Evolutionary conservation across 2,888 invertebrate genomes (phyloP), one percentile per base, ranked within the genome.

Genomic region (Caenorhabditis sp.): DNA sequence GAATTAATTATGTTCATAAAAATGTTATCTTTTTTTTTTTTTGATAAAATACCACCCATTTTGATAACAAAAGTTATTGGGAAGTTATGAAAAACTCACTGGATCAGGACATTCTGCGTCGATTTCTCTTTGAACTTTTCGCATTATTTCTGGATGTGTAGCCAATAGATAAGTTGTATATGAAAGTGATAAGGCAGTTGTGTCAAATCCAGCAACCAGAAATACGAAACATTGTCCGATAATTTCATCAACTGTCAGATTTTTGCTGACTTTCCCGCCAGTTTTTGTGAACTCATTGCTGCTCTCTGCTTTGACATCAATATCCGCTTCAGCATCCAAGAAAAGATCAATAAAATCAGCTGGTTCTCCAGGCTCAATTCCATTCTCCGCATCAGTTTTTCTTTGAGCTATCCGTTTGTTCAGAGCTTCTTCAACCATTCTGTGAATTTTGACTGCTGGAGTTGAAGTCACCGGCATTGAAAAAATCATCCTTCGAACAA

Each of bases 131-230:
- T 76, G 77, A 1, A 75, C 20, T 43, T 76, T 77, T 43, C 59
- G 54, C 50, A 63, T 62, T 17, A 68, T 61, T 59, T 77, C 67
- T 1, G 87, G 89, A 80, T 90, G 87, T 54, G 83, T 85, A 12
- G 89, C 89, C 67, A 90, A 84, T 63, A 89, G 87, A 75, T 89
- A 89, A 66, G 89, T 86, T 12, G 88, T 84, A 79, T 89, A 90
- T n/a, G 88, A 88, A 8, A 91, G 81, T 1, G 89, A 87, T 2
- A 89, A 88, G 14, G 90, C 89, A 0, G 90, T 90, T 0, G 91
- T 91, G 77, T 91, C 90, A 73, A 90, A 91, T 0, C 91, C 90
- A 21, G 89, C 90, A 56, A 90, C 77, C 26, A 90, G 82, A 76
- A 90, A 90, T 1, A 90, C 84, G 68, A 89, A 87, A 10, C 87